Percentiles rank a stretch among this genome's conserved stretches.
Evolutionary conservation across 2,888 invertebrate species (phyloP).

Genomic region (Tholera decimalis): DNA sequence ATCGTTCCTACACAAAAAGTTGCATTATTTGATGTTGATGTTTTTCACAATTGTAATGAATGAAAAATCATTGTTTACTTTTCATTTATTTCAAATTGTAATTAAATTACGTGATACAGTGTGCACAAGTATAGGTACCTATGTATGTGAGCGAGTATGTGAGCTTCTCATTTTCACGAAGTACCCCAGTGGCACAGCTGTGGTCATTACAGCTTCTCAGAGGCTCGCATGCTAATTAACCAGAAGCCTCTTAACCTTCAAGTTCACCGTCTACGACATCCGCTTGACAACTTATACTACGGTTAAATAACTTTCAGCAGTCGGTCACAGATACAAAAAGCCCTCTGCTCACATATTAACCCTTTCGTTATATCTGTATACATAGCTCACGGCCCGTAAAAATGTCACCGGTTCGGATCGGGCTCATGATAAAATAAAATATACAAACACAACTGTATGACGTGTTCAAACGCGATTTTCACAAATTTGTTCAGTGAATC

Average conservation of each 20-base stretch:
- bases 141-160: too few relatives aligned
- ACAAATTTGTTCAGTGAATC: constrained; percentile 81
- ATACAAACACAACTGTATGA: constrained; percentile 72
- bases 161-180: constrained; percentile 46
- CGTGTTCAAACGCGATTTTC: constrained; percentile 76
- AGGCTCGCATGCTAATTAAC: constrained; percentile 70
- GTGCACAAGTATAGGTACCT: constrained; percentile 18
- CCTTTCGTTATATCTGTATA: constrained; percentile 63
- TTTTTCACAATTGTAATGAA: neutral
- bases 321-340: constrained; percentile 59
- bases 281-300: constrained; percentile 65
- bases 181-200: constrained; percentile 47
- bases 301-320: constrained; percentile 64
- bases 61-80: neutral
- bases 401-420: constrained; percentile 66
- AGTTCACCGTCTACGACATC: constrained; percentile 68
- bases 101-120: constrained; percentile 7
- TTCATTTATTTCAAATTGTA: constrained; percentile 19
- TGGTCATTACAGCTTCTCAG: constrained; percentile 55
- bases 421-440: constrained; percentile 74
- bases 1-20: constrained; percentile 22
- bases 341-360: constrained; percentile 67
- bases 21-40: constrained; percentile 24
- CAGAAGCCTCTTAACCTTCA: constrained; percentile 69
- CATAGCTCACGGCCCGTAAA: constrained; percentile 69